Conservation (phyloP, 2,113 vertebrate genomes). For the Coturnix japonica region DNA sequence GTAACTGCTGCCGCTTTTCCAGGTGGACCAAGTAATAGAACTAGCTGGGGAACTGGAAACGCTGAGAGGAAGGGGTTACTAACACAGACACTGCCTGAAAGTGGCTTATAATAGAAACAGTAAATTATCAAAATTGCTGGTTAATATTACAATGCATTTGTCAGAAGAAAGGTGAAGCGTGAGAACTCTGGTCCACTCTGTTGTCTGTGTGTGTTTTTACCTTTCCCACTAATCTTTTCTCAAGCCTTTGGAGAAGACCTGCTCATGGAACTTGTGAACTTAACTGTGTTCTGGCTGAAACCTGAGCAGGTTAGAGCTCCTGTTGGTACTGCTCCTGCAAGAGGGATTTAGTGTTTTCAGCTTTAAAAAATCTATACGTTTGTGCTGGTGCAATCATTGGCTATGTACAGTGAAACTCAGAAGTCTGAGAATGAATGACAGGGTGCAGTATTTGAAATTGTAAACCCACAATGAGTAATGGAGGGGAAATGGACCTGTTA, state of each 20-base stretch:
- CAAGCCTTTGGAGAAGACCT: neutral
- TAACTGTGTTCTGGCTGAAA: neutral
- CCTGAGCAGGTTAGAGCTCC: neutral
- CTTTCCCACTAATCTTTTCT: neutral
- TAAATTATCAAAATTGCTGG: neutral
- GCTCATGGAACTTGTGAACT: neutral
- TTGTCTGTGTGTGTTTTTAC: rapidly evolving
- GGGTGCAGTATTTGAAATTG: slow-evolving; percentile 45
- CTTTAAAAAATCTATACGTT: neutral
- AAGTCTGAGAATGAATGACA: neutral
- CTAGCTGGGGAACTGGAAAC: neutral
- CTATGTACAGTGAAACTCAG: neutral
- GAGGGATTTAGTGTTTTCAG: neutral
- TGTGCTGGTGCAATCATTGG: neutral
- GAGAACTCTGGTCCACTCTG: neutral
- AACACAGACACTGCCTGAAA: neutral
- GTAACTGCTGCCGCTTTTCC: neutral
- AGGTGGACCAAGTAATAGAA: neutral
- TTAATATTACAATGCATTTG: neutral
- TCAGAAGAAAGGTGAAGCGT: neutral
- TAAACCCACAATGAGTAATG: slow-evolving; percentile 30
- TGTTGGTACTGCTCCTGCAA: neutral
- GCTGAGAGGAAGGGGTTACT: neutral
- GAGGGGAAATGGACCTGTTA: neutral
- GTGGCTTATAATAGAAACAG: neutral